Evolutionary conservation across 2,797 vertebrate genomes (phyloP).

Genomic region (Rhadinocentrus ornatus): DNA sequence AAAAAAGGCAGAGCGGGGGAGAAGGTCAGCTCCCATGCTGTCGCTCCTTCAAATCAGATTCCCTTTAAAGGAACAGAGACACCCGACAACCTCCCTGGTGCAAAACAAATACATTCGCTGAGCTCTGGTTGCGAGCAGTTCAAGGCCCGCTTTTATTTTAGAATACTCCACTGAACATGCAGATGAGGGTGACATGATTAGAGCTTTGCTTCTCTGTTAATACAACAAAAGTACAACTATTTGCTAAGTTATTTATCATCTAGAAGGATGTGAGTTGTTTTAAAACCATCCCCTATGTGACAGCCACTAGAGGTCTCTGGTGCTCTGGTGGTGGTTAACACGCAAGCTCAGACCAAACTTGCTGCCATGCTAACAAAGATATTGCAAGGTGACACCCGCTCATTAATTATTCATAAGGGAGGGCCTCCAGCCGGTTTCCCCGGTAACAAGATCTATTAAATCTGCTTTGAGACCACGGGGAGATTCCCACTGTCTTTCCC

Average conservation of each 20-base stretch:
- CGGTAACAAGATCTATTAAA: constrained; percentile 64
- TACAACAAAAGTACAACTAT: constrained; percentile 11
- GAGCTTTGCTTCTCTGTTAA: constrained; percentile 6
- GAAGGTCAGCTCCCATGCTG: constrained; percentile 69
- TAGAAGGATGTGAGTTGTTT: constrained; percentile 20
- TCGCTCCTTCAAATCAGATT: constrained; percentile 64
- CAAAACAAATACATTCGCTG: constrained; percentile 33
- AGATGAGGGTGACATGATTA: not conserved
- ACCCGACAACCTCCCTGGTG: constrained; percentile 41
- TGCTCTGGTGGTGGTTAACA: constrained; percentile 15
- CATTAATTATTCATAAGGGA: constrained; percentile 76
- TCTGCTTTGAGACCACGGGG: constrained; percentile 64
- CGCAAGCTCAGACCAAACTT: constrained; percentile 52
- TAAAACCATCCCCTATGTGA: not conserved
- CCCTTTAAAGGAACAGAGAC: constrained; percentile 70
- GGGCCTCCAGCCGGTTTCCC: constrained; percentile 71
- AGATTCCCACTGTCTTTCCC: constrained; percentile 71
- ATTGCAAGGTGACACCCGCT: constrained; percentile 54
- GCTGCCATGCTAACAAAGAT: constrained; percentile 70
- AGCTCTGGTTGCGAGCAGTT: constrained; percentile 18
- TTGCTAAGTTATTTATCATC: constrained; percentile 21
- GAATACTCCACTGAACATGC: constrained; percentile 8
- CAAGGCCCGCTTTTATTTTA: constrained; percentile 12
- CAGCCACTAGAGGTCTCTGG: constrained; percentile 77
- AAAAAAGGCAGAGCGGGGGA: constrained; percentile 57